A percentile compares a stretch with the other conserved stretches of the same genome.
These are phyloP conservation scores for Odontamblyopus lacepedii DNA, from an alignment of 2,797 vertebrate genomes.

Conservation along the genomic window DNA sequence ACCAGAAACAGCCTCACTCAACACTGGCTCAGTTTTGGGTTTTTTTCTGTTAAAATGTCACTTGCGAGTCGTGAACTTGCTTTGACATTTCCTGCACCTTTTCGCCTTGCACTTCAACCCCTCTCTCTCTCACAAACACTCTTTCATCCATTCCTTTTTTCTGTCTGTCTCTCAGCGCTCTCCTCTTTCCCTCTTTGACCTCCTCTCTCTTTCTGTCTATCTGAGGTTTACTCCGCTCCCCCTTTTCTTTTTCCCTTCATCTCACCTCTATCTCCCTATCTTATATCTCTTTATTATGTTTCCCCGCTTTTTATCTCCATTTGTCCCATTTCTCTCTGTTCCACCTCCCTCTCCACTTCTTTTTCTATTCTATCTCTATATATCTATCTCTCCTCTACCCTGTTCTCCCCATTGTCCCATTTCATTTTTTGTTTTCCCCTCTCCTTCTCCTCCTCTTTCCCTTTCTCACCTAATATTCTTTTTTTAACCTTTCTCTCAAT, in stretches of 20 bases:
- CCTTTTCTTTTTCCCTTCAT: background rate
- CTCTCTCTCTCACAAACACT: background rate
- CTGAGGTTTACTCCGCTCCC: background rate
- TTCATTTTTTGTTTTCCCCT: background rate
- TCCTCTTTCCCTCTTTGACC: no score
- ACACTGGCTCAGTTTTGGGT: no score
- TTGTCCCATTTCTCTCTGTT: background rate
- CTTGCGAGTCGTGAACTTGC: no score
- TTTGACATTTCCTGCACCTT: slow-evolving; percentile 15
- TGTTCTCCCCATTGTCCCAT: background rate
- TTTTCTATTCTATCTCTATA: background rate
- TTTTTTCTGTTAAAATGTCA: no score
- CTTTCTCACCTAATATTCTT: background rate
- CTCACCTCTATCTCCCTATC: background rate
- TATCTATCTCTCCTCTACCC: background rate
- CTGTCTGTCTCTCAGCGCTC: background rate
- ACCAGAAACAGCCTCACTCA: no score
- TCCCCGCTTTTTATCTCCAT: background rate
- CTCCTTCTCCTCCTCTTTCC: background rate
- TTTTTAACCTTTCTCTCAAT: background rate
- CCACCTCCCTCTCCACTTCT: background rate
- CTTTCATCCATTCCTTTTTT: background rate
- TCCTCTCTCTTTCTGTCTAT: background rate
- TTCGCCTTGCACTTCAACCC: slow-evolving; percentile 18
- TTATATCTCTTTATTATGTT: background rate